phyloP scores from a whole-genome alignment of 2,888 invertebrate species.

The Tipula vernalis region DNA sequence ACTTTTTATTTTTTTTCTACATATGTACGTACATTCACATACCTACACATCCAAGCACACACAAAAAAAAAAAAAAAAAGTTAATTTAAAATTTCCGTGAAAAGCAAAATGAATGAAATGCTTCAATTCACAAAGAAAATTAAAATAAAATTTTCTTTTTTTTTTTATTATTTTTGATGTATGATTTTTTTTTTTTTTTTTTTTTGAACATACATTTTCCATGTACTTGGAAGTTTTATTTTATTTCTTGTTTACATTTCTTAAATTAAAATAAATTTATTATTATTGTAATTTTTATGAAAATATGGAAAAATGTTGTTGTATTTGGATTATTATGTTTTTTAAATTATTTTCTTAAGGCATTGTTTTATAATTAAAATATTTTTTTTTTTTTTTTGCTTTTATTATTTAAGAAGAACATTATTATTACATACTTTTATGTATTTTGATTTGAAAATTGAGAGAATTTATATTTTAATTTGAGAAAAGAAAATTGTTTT shows the following conservation, averaged over 20 bases:
- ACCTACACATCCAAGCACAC: background rate
- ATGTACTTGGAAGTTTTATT: background rate
- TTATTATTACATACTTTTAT: background rate
- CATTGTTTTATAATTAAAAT: slow-evolving; percentile 9
- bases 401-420: slow-evolving; percentile 5
- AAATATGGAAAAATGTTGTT: background rate
- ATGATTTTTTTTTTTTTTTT: slow-evolving; percentile 6
- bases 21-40: background rate
- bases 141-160: background rate
- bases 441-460: background rate
- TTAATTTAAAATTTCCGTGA: slow-evolving; percentile 8
- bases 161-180: background rate
- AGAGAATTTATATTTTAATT: background rate
- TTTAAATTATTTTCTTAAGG: slow-evolving; percentile 5
- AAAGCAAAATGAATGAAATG: background rate
- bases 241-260: slow-evolving; percentile 9
- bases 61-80: background rate
- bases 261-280: slow-evolving; percentile 9
- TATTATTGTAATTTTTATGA: slow-evolving; percentile 4
- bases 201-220: slow-evolving; percentile 5
- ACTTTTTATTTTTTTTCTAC: background rate
- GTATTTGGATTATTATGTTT: background rate
- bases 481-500: background rate
- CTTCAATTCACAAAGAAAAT: slow-evolving; percentile 11
- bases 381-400: background rate